Conservation (phyloP, 2,113 vertebrate species). For the Nannospalax galili region DNA sequence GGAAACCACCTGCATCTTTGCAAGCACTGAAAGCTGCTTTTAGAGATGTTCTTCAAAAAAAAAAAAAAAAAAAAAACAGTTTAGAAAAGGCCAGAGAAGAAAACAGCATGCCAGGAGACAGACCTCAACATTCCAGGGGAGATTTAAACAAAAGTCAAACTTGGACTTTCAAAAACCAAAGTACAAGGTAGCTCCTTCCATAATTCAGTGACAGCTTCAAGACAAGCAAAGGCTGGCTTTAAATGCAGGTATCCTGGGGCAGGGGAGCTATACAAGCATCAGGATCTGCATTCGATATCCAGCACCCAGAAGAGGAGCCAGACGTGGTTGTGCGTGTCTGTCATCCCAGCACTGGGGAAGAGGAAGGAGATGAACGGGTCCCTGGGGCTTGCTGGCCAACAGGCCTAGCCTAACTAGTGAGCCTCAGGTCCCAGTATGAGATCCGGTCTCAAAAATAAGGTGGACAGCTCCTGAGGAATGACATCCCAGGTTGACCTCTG, state of each 20-base stretch:
- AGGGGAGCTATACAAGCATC: not conserved
- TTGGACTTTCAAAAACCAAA: not conserved
- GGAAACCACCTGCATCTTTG: not conserved
- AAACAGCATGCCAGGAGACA: not conserved
- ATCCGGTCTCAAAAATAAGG: not conserved
- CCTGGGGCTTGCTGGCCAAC: not conserved
- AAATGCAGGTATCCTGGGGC: not conserved
- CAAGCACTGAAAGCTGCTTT: not conserved
- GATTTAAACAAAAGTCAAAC: no score
- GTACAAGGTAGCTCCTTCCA: accelerated
- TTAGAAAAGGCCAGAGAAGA: not conserved
- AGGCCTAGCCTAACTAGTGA: not conserved
- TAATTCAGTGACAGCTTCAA: not conserved
- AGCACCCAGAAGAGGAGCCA: not conserved
- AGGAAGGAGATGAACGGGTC: no score
- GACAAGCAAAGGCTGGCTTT: not conserved
- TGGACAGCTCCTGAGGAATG: no score
- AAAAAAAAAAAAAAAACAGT: no score
- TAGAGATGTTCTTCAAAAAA: not conserved
- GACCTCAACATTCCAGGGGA: accelerated
- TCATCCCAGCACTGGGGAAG: not conserved
- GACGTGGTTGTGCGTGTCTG: not conserved
- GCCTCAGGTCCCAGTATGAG: not conserved
- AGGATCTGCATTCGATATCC: not conserved
- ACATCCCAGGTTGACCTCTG: not conserved